Evolutionary conservation across 2,113 vertebrate genomes (phyloP).

Genomic region (Apodemus sylvaticus): DNA sequence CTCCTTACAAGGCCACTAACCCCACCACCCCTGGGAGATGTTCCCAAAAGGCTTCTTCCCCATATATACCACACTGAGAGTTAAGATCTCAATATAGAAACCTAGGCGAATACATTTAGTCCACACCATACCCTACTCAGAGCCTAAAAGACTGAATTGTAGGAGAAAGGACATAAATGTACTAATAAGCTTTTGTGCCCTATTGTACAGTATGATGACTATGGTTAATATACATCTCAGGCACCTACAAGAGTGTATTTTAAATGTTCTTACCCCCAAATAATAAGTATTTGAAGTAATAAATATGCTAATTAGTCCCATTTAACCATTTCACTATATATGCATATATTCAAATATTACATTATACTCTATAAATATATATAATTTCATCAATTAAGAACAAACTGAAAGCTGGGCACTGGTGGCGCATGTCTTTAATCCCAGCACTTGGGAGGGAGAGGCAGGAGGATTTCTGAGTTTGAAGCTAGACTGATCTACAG

Average conservation of each 20-base stretch:
- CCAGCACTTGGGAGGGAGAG: too few species aligned
- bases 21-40: background rate
- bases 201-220: background rate
- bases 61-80: background rate
- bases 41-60: background rate
- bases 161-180: background rate
- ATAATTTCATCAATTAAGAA: background rate
- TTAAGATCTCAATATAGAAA: background rate
- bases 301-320: background rate
- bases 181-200: background rate
- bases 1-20: background rate
- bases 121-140: background rate
- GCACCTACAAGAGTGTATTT: background rate
- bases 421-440: too few species aligned
- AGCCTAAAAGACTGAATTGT: background rate
- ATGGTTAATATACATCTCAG: background rate
- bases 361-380: background rate
- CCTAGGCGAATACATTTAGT: background rate
- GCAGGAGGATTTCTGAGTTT: too few species aligned
- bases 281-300: background rate
- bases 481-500: too few species aligned
- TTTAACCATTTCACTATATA: background rate
- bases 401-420: conserved; percentile 1
- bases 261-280: background rate
- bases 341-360: background rate